Evolutionary conservation across 64 coral and sea anemone species (phyloP).

Genomic region (Catalaphyllia jardinei): DNA sequence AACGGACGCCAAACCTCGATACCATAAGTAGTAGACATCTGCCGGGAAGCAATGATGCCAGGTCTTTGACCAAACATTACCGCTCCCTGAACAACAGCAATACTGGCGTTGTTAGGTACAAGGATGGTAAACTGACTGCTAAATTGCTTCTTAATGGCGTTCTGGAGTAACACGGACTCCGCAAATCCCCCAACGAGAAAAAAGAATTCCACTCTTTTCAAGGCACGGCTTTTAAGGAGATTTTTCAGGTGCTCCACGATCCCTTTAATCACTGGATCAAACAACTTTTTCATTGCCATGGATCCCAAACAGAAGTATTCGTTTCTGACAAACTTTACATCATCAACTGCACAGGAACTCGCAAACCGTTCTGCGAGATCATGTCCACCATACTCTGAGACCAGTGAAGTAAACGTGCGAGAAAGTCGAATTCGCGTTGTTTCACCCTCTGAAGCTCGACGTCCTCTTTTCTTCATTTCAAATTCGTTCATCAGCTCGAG

Average conservation of each 20-base stretch:
- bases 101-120: constrained; percentile 1
- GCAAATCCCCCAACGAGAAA: constrained; percentile 45
- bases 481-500: constrained; percentile 46
- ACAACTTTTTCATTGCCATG: constrained; percentile 2
- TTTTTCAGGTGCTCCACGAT: constrained; percentile 26
- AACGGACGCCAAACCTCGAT: not conserved
- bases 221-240: not conserved
- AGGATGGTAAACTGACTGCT: not conserved
- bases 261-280: constrained; percentile 10
- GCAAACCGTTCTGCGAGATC: not conserved
- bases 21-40: constrained; percentile 33
- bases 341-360: not conserved
- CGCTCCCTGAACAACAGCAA: constrained; percentile 26
- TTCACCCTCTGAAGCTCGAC: constrained; percentile 31
- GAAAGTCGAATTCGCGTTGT: constrained; percentile 26
- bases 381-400: not conserved
- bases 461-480: constrained; percentile 55
- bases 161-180: constrained; percentile 16
- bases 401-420: constrained; percentile 6
- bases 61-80: constrained; percentile 48
- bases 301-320: not conserved
- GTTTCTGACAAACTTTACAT: not conserved
- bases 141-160: constrained; percentile 1
- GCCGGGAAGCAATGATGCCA: not conserved
- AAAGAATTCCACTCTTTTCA: not conserved